phyloP scores from a whole-genome alignment of 1,140 invertebrate species.

The Atta cephalotes region DNA sequence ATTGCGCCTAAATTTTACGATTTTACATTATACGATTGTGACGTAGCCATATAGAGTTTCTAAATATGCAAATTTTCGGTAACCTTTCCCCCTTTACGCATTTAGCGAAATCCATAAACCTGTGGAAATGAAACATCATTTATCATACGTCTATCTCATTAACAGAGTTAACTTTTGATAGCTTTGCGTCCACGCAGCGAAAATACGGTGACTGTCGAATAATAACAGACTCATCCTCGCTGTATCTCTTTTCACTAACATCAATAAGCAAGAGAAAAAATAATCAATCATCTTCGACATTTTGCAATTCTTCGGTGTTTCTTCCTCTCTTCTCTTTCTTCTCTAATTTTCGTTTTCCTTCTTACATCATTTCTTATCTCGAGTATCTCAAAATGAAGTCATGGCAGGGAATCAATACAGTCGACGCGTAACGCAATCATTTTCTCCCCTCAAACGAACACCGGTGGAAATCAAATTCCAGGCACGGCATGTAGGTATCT shows the following conservation, averaged over 20 bases:
- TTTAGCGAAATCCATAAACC: not conserved
- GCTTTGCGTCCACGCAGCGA: not conserved
- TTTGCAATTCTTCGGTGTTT: conserved; percentile 51
- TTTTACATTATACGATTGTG: not conserved
- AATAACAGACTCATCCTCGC: conserved; percentile 50
- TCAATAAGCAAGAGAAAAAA: conserved; percentile 58
- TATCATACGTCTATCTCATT: conserved; percentile 19
- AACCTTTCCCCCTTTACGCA: too few species aligned
- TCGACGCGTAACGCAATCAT: conserved; percentile 42
- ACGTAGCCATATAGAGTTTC: too few species aligned
- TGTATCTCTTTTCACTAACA: conserved; percentile 24
- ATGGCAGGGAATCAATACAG: conserved; percentile 47
- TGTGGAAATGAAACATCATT: conserved; percentile 3
- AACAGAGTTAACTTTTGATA: conserved; percentile 16
- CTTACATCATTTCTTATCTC: conserved; percentile 54
- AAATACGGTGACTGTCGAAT: conserved; percentile 21
- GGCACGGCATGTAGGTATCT: conserved; percentile 7
- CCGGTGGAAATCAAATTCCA: conserved; percentile 43
- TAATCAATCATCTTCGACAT: conserved; percentile 60
- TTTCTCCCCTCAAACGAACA: conserved; percentile 31
- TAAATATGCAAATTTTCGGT: not conserved
- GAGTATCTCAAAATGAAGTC: conserved; percentile 56
- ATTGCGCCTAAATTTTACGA: conserved; percentile 16
- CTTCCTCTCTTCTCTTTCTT: not conserved
- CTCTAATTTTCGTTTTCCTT: conserved; percentile 4